These are phyloP conservation scores for Dryadula phaetusa DNA, from an alignment of 2,888 invertebrate genomes.

Conservation along the genomic window DNA sequence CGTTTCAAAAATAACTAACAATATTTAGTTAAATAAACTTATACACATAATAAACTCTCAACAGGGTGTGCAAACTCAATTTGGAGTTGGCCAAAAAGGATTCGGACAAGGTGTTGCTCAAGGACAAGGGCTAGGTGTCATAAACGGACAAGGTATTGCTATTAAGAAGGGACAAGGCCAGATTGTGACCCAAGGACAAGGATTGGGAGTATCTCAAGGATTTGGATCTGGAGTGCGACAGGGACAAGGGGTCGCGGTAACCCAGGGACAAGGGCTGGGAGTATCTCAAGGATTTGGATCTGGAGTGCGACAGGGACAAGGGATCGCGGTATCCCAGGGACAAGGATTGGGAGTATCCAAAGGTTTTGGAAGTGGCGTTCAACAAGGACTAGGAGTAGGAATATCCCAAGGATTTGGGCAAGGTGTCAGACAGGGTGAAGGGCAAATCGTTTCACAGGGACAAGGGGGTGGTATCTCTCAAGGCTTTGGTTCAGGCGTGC, in stretches of 20 bases:
- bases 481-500: constrained; percentile 29
- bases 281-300: constrained; percentile 24
- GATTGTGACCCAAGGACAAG: constrained; percentile 26
- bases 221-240: constrained; percentile 28
- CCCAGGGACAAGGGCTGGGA: constrained; percentile 26
- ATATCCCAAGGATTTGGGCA: constrained; percentile 40
- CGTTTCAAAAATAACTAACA: no score
- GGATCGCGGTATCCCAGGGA: constrained; percentile 40
- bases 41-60: not conserved
- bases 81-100: constrained; percentile 28
- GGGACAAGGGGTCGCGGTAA: constrained; percentile 25
- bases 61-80: constrained; percentile 12
- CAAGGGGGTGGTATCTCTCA: constrained; percentile 34
- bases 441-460: constrained; percentile 37
- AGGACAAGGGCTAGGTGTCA: constrained; percentile 36
- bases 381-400: constrained; percentile 33
- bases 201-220: constrained; percentile 8
- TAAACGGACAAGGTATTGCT: constrained; percentile 34
- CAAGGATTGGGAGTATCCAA: constrained; percentile 52
- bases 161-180: constrained; percentile 24
- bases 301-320: constrained; percentile 15
- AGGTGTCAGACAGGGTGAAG: constrained; percentile 36
- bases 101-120: constrained; percentile 46
- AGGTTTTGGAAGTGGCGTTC: constrained; percentile 42
- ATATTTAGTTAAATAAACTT: not conserved